Base-by-base conservation (phyloP, 2,888 invertebrate species). In the Agriopis aurantiaria region DNA sequence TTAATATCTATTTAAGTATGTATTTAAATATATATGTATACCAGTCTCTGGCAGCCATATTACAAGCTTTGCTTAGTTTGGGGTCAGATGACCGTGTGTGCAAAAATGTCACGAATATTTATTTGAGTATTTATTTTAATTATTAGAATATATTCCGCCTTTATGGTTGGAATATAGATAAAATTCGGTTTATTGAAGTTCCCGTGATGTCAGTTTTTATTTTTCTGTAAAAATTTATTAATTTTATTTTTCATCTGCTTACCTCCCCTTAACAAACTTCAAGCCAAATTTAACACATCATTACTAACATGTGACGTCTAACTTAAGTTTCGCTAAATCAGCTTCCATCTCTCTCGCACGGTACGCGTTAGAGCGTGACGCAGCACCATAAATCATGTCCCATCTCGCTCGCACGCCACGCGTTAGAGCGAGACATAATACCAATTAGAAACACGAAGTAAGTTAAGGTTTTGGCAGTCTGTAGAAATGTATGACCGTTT, bases 301-400 rank as follows among this genome's bases (percentile, higher is more conserved):
- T 93, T 92, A 91, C 58, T 79, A 89, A 89, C 92, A 93, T 86
- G 91, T 93, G 93, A 91, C 92, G 92, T 87, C 81, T 77, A 33
- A 33, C 33, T 33, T 33, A 33, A 33, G 78, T 75, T 73, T 73
- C 77, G 76, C 83, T 33, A 88, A 90, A 88, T 90, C 82, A 85
- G 66, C 58, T 9, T 23, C 77, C 72, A 9, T 86, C 88, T 66
- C 84, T 0, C 72, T 86, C 84, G 1, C 77, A 61, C 82, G 0
- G 33, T n/a, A 0, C 43, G 14, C 8, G 74, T 59, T 8, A 46
- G 48, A 58, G 58, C 8, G 46, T 33, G 58, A 46, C n/a, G n/a
- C 12, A 33, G 46, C 60, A 48, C 65, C 71, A 74, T 33, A 88
- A 90, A 88, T 90, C 82, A 85, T 66, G 59, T 9, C 23, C 77